A percentile compares a stretch with the other conserved stretches of the same genome.
Conservation (phyloP, 2,888 invertebrate species). For the Pammene fasciana region DNA sequence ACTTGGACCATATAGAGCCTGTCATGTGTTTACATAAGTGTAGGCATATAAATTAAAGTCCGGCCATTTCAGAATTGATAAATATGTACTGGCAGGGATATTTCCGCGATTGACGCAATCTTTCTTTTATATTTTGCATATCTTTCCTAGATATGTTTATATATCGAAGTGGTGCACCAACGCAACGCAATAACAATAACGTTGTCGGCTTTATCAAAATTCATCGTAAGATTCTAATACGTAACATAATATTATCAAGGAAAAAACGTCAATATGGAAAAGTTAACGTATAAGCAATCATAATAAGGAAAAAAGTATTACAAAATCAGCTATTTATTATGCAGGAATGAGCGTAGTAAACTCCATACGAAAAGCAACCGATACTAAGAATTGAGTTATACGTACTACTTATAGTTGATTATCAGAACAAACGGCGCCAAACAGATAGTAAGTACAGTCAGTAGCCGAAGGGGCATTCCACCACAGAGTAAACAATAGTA, state of each 20-base stretch:
- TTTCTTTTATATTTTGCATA: no score
- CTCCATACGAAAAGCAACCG: not conserved
- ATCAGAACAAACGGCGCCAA: slow-evolving; percentile 2
- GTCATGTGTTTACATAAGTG: slow-evolving; percentile 2
- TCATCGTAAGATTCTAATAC: not conserved
- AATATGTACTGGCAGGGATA: no score
- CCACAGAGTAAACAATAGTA: no score
- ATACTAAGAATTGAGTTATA: slow-evolving; percentile 1
- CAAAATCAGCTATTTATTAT: not conserved
- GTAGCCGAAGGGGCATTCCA: no score
- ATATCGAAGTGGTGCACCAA: no score
- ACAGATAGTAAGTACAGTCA: not conserved
- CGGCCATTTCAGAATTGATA: no score
- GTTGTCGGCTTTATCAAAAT: not conserved
- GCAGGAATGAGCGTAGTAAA: slow-evolving; percentile 1
- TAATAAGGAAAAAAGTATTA: slow-evolving; percentile 16
- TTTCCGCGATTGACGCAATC: no score
- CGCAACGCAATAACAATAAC: not conserved
- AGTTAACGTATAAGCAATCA: slow-evolving; percentile 9
- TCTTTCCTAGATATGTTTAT: no score
- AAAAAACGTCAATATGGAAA: not conserved
- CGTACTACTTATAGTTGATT: not conserved
- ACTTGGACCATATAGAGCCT: not conserved
- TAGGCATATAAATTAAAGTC: no score
- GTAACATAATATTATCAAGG: not conserved